Evolutionary conservation across 2,888 invertebrate genomes (phyloP), one percentile per base, ranked within the genome.

Genomic region (Tiliacea aurago): DNA sequence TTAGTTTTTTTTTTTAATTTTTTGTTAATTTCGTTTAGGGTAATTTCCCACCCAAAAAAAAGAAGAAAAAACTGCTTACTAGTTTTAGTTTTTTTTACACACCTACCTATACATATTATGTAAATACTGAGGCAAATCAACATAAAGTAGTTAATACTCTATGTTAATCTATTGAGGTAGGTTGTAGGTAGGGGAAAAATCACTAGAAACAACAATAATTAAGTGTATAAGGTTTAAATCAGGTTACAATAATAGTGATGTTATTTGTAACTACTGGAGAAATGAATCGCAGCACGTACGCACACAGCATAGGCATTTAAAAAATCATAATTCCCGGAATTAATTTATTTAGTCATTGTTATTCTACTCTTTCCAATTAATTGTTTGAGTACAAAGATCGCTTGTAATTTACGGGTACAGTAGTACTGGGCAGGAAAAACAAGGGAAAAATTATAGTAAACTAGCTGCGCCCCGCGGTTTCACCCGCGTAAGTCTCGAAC

Each of bases 401-500:
- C 28, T 28, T 28, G 3, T 37, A n/a, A 28, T 53, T 1, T 5
- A 0, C 47, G 4, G 13, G 23, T 56, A 10, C 23, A 7, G 4
- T 37, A 11, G 47, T 15, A 49, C 43, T 75, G 13, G 6, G 2
- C 23, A 47, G 20, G 67, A 37, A 58, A 71, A 73, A 20, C n/a
- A n/a, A n/a, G n/a, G n/a, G n/a, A n/a, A n/a, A n/a, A n/a, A n/a
- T n/a, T n/a, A n/a, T n/a, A n/a, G n/a, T n/a, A n/a, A n/a, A n/a
- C n/a, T n/a, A n/a, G n/a, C n/a, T n/a, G n/a, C n/a, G n/a, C n/a
- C n/a, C n/a, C n/a, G n/a, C n/a, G n/a, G n/a, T n/a, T n/a, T n/a
- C n/a, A n/a, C n/a, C n/a, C n/a, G n/a, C n/a, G n/a, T n/a, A n/a
- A n/a, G n/a, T n/a, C n/a, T n/a, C n/a, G n/a, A n/a, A n/a, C n/a